Evolutionary conservation across 2,888 invertebrate genomes (phyloP).

Genomic region (Alloplasta piceator): DNA sequence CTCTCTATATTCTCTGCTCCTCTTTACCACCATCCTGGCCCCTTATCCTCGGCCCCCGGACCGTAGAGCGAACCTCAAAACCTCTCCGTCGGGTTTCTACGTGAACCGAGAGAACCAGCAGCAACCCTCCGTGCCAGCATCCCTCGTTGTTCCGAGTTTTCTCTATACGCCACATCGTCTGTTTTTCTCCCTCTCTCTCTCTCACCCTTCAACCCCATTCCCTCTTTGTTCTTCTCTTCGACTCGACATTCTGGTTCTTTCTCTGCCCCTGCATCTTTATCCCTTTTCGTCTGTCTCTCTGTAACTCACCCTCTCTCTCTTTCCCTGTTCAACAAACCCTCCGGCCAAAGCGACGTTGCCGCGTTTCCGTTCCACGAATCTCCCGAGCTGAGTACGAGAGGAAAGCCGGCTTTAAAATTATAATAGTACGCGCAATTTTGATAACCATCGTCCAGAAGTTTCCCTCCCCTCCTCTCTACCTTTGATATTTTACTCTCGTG

Average conservation of each 20-base stretch:
- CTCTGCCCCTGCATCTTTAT: slow-evolving; percentile 42
- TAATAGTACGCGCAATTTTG: slow-evolving; percentile 83
- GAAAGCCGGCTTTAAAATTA: slow-evolving; percentile 83
- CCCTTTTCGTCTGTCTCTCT: slow-evolving; percentile 59
- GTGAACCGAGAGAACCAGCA: slow-evolving; percentile 50
- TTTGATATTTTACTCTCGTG: slow-evolving; percentile 75
- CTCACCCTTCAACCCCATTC: slow-evolving; percentile 57
- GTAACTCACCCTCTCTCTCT: slow-evolving; percentile 62
- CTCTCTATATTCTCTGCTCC: slow-evolving; percentile 59
- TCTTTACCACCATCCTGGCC: slow-evolving; percentile 54
- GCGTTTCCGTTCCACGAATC: slow-evolving; percentile 56
- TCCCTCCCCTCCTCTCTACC: slow-evolving; percentile 57
- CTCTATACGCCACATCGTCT: slow-evolving; percentile 53
- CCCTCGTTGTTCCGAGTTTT: slow-evolving; percentile 50
- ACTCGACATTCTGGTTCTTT: slow-evolving; percentile 49
- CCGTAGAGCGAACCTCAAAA: slow-evolving; percentile 55
- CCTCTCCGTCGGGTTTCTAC: slow-evolving; percentile 26
- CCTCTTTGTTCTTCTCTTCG: slow-evolving; percentile 53
- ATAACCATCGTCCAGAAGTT: slow-evolving; percentile 80
- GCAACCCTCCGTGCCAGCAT: slow-evolving; percentile 47
- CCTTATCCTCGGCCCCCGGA: slow-evolving; percentile 58
- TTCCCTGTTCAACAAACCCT: slow-evolving; percentile 49
- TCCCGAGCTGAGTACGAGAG: slow-evolving; percentile 72
- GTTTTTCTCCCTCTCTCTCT: slow-evolving; percentile 52
- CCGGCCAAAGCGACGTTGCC: slow-evolving; percentile 54